Evolutionary conservation across 2,113 vertebrate species (phyloP).

Genomic region (Apaloderma vittatum): DNA sequence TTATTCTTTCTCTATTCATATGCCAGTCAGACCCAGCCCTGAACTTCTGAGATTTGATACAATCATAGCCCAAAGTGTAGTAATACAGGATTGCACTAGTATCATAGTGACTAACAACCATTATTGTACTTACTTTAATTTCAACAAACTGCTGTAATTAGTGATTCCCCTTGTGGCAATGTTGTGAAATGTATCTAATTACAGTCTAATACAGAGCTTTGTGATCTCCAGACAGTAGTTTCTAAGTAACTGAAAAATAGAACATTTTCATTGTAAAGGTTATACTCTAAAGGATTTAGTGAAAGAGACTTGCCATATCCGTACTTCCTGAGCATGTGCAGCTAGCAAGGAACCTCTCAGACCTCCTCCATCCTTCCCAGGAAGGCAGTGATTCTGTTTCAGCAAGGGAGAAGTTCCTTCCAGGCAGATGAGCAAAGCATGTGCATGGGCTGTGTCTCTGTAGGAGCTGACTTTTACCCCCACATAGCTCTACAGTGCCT

Average conservation of each 20-base stretch:
- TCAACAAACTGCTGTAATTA: slow-evolving; percentile 48
- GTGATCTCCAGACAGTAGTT: not conserved
- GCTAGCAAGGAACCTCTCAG: not conserved
- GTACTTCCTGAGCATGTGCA: not conserved
- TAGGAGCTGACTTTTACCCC: not conserved
- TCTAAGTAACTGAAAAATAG: slow-evolving; percentile 2
- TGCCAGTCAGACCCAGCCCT: not conserved
- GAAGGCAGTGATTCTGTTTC: not conserved
- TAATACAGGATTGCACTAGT: not conserved
- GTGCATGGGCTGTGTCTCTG: not conserved
- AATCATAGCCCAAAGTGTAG: not conserved
- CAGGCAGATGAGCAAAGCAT: not conserved
- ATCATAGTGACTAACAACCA: not conserved
- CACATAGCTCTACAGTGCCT: not conserved
- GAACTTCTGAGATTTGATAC: not conserved
- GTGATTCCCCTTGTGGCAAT: not conserved
- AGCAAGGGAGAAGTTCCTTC: not conserved
- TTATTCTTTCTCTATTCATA: not conserved
- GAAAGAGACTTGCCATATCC: not conserved
- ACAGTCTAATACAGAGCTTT: not conserved
- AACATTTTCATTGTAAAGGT: not conserved
- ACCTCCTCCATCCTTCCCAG: not conserved
- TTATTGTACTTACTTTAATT: slow-evolving; percentile 9
- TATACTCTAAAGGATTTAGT: not conserved
- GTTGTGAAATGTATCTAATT: slow-evolving; percentile 32